These are phyloP conservation scores for Nixonia krombeini DNA, from an alignment of 1,140 invertebrate genomes.

Conservation along the genomic window DNA sequence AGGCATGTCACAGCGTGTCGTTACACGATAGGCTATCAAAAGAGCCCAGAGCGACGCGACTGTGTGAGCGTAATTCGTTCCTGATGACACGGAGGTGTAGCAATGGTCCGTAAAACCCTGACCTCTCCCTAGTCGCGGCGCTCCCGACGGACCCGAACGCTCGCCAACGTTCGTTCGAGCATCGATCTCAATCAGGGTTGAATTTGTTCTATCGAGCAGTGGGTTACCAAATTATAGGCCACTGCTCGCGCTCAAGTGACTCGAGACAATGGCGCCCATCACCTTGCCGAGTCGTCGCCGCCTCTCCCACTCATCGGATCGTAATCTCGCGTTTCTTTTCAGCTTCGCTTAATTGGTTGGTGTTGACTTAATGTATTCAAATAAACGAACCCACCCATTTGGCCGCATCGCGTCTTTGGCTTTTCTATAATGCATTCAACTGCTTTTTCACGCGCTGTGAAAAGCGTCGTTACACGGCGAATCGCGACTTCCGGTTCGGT, in stretches of 20 bases:
- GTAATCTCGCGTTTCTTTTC: conserved; percentile 30
- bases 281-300: conserved; percentile 32
- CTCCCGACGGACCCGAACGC: conserved; percentile 36
- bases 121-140: conserved; percentile 47
- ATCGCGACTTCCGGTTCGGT: background rate
- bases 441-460: background rate
- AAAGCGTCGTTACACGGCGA: too few species aligned
- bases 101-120: conserved; percentile 52
- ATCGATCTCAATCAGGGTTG: conserved; percentile 56
- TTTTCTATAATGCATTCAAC: background rate
- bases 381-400: background rate
- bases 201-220: conserved; percentile 47
- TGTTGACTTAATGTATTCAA: conserved; percentile 36
- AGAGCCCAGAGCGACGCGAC: too few species aligned
- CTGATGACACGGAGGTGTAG: too few species aligned
- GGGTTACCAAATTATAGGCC: conserved; percentile 51
- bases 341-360: conserved; percentile 46
- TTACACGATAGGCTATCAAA: too few species aligned
- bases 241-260: conserved; percentile 42
- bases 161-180: conserved; percentile 34
- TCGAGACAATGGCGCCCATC: conserved; percentile 53
- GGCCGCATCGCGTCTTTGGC: background rate
- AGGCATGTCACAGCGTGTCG: too few species aligned
- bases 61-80: too few species aligned
- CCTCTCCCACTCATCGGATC: conserved; percentile 31